A percentile compares a stretch with the other conserved stretches of the same genome.
These are phyloP conservation scores for Epinotia bilunana DNA, from an alignment of 2,888 invertebrate species.

Conservation along the genomic window DNA sequence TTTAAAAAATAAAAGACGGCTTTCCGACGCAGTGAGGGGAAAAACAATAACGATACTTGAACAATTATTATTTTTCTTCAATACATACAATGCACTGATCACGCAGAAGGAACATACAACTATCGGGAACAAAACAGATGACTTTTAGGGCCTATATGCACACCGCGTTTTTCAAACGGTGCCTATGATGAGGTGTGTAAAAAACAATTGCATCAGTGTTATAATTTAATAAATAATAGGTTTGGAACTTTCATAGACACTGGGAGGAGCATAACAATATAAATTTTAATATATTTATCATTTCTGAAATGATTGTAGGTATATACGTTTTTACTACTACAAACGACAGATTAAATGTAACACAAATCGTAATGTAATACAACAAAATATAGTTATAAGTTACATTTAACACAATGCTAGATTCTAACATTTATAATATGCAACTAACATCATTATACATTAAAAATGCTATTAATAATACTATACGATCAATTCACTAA, in stretches of 20 bases:
- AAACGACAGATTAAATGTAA: slow-evolving; percentile 14
- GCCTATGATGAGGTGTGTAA: background rate
- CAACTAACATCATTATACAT: slow-evolving; percentile 46
- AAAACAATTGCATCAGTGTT: background rate
- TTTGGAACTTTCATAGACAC: slow-evolving; percentile 26
- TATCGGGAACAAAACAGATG: too few species aligned
- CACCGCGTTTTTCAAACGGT: background rate
- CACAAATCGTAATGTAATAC: slow-evolving; percentile 5
- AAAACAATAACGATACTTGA: too few species aligned
- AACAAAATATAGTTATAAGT: slow-evolving; percentile 25
- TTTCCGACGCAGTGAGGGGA: too few species aligned
- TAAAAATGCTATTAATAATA: slow-evolving; percentile 49
- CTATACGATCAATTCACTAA: slow-evolving; percentile 42
- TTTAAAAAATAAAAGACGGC: too few species aligned
- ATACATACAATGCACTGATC: too few species aligned
- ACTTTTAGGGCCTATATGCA: too few species aligned
- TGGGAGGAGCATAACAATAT: slow-evolving; percentile 21
- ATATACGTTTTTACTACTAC: slow-evolving; percentile 5
- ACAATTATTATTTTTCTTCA: too few species aligned
- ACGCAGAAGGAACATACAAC: too few species aligned
- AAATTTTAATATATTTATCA: slow-evolving; percentile 4
- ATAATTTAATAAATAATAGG: slow-evolving; percentile 29
- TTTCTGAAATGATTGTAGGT: background rate
- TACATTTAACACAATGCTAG: slow-evolving; percentile 38
- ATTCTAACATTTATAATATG: slow-evolving; percentile 34